Evolutionary conservation across 2,113 vertebrate genomes (phyloP).

Genomic region (Hemicordylus capensis): DNA sequence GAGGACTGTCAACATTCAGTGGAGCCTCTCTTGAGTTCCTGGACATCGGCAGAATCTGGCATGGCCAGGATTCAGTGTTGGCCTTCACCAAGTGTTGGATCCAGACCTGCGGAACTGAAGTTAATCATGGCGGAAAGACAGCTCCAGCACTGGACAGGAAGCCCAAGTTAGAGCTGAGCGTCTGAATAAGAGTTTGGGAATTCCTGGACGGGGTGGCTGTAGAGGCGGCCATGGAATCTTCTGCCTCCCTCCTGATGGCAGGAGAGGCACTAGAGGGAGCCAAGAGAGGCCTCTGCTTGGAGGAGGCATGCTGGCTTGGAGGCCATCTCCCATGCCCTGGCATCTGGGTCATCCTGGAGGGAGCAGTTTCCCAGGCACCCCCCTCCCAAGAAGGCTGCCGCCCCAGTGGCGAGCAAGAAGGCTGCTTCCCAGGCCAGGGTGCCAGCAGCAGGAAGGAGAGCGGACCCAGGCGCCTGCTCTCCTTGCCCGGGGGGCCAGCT

Average conservation of each 20-base stretch:
- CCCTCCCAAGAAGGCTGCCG: not conserved
- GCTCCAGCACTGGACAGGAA: not conserved
- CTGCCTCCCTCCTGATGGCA: not conserved
- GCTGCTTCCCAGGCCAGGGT: conserved; percentile 27
- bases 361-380: not conserved
- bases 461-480: not conserved
- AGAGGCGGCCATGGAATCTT: not conserved
- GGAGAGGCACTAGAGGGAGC: too few species aligned
- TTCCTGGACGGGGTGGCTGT: not conserved
- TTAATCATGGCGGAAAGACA: too few species aligned
- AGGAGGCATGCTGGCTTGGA: not conserved
- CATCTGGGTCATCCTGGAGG: conserved; percentile 55
- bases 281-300: not conserved
- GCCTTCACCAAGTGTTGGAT: too few species aligned
- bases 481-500: conserved; percentile 6
- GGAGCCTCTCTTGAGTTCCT: not conserved
- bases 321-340: conserved; percentile 12
- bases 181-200: not conserved
- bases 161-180: not conserved
- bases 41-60: not conserved
- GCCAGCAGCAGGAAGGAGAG: conserved; percentile 39
- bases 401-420: not conserved
- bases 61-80: too few species aligned
- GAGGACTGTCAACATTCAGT: too few species aligned
- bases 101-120: not conserved